Percentiles rank a stretch among this genome's conserved stretches.
Conservation (phyloP, 2,888 invertebrate species). For the Baccha elongata region DNA sequence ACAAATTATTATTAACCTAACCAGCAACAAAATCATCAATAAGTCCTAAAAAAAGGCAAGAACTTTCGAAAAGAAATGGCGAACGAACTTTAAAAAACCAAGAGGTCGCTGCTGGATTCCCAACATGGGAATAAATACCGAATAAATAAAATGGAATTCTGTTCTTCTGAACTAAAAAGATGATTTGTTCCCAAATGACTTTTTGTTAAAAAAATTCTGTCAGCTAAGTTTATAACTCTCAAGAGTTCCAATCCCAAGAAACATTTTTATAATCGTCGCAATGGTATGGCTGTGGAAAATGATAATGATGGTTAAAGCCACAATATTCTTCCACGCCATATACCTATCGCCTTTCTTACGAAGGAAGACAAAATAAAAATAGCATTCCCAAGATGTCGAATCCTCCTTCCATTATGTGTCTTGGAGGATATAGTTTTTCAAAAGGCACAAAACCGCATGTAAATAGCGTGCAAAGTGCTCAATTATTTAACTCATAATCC, state of each 20-base stretch:
- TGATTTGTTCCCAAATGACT: slow-evolving; percentile 4
- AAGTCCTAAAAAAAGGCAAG: no score
- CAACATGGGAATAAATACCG: no score
- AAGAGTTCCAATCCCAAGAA: background rate
- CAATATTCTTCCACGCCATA: background rate
- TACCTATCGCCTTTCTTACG: background rate
- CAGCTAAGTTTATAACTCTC: slow-evolving; percentile 1
- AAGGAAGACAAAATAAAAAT: slow-evolving; percentile 3
- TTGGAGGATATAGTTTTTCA: background rate
- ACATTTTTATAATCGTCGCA: slow-evolving; percentile 8
- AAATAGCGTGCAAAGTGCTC: slow-evolving; percentile 50
- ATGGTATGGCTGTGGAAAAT: slow-evolving; percentile 14
- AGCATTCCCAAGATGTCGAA: background rate
- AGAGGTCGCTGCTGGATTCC: no score
- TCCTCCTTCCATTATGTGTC: background rate
- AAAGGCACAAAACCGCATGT: background rate
- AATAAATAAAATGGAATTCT: no score
- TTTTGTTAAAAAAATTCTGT: slow-evolving; percentile 1
- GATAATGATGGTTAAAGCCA: background rate
- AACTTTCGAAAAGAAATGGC: no score
- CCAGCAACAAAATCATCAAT: no score
- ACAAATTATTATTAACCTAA: no score
- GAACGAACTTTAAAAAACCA: no score
- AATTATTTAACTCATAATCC: slow-evolving; percentile 61
- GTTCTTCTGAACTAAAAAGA: no score